Percentiles rank a stretch among this genome's conserved stretches.
phyloP scores from a whole-genome alignment of 2,797 vertebrate species.

The Brachymystax lenok region DNA sequence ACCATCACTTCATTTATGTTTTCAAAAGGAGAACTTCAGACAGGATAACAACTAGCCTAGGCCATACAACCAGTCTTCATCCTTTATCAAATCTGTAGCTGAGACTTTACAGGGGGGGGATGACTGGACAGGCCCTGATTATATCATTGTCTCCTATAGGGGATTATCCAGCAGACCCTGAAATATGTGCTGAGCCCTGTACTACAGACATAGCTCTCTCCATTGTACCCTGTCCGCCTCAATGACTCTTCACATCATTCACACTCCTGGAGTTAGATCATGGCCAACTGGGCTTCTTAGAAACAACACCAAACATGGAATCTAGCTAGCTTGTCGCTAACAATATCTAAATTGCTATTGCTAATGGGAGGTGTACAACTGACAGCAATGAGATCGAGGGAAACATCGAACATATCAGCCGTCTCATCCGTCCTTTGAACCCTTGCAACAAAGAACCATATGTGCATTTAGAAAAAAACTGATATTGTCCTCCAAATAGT shows the following conservation, averaged over 20 bases:
- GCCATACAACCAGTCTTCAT: background rate
- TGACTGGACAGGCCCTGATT: background rate
- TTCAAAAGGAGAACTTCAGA: background rate
- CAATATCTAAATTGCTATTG: background rate
- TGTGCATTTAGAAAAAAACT: too few relatives aligned
- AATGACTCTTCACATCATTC: conserved; percentile 18
- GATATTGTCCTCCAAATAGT: too few relatives aligned
- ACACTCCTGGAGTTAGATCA: conserved; percentile 12
- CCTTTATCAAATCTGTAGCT: background rate
- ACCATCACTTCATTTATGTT: background rate
- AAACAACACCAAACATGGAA: background rate
- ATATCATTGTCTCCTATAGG: conserved; percentile 12
- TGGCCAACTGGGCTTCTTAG: background rate
- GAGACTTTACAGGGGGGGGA: conserved; percentile 8
- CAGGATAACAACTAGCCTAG: background rate
- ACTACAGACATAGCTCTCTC: conserved; percentile 8
- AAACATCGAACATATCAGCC: background rate
- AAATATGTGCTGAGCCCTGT: conserved; percentile 32
- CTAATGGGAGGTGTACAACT: background rate
- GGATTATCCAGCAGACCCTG: conserved; percentile 48
- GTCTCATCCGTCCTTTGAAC: background rate
- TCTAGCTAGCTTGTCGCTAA: background rate
- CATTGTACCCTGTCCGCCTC: conserved; percentile 15
- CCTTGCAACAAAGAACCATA: too few relatives aligned
- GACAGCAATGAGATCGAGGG: background rate